Evolutionary conservation across 1,140 invertebrate species (phyloP).

Genomic region (Panulirus ornatus): DNA sequence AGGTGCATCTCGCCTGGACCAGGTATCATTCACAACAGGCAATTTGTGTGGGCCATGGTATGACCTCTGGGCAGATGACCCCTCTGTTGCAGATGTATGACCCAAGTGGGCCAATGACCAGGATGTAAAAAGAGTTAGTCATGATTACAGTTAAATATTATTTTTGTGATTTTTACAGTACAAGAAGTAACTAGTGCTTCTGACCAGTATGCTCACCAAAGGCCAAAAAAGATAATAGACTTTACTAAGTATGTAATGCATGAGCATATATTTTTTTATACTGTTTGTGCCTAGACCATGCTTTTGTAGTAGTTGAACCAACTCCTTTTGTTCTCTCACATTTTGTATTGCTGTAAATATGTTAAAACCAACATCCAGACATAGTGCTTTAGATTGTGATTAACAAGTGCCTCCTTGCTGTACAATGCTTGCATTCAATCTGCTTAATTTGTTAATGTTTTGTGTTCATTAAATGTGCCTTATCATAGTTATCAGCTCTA

Average conservation of each 20-base stretch:
- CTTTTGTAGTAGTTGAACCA: too few relatives aligned
- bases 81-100: constrained; percentile 78
- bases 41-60: constrained; percentile 93
- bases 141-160: not conserved
- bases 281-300: not conserved
- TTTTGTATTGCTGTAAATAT: too few relatives aligned
- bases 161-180: not conserved
- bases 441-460: not conserved
- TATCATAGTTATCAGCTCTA: not conserved
- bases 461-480: not conserved
- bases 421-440: not conserved
- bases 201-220: not conserved
- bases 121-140: too few relatives aligned
- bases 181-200: not conserved
- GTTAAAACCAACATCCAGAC: too few relatives aligned
- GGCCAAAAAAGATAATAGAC: not conserved
- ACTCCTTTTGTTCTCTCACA: not conserved
- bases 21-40: constrained; percentile 80
- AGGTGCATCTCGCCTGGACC: constrained; percentile 80
- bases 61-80: constrained; percentile 87
- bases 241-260: not conserved
- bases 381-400: not conserved
- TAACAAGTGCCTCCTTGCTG: not conserved
- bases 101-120: not conserved
- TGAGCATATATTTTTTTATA: not conserved